Conservation (phyloP, 2,113 vertebrate species). For the Phasianus colchicus region DNA sequence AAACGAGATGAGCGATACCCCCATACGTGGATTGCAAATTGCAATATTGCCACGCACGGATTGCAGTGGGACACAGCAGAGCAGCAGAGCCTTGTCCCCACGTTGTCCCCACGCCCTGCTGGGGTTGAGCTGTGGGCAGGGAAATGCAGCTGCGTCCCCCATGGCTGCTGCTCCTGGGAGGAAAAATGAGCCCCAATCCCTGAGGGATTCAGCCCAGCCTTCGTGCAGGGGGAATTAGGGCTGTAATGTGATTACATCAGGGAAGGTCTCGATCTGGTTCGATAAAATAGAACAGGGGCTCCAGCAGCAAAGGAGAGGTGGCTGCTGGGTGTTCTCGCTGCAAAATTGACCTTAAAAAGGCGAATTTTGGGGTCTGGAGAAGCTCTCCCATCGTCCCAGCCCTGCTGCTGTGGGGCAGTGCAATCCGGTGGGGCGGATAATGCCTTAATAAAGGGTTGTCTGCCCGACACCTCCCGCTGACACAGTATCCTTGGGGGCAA, state of each 20-base stretch:
- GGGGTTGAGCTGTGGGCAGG: accelerated
- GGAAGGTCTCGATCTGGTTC: neutral
- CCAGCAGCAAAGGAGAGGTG: accelerated
- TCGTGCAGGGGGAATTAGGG: neutral
- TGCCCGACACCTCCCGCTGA: neutral
- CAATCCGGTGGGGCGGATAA: neutral
- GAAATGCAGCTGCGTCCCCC: neutral
- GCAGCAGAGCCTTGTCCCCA: accelerated
- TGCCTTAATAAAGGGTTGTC: neutral
- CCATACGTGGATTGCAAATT: too few species aligned
- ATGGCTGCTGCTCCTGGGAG: neutral
- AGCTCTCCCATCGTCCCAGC: accelerated
- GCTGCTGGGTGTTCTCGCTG: accelerated
- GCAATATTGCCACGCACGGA: too few species aligned
- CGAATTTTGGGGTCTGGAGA: neutral
- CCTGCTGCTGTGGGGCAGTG: accelerated
- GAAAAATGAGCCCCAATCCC: neutral
- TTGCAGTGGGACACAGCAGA: too few species aligned
- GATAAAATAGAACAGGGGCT: neutral
- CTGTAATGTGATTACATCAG: neutral
- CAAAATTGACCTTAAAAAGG: accelerated
- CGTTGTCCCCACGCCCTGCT: accelerated
- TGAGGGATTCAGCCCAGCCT: neutral
- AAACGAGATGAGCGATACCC: too few species aligned
- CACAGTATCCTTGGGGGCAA: conserved; percentile 10